phyloP scores from a whole-genome alignment of 2,888 invertebrate genomes.

The Cryptus armator region DNA sequence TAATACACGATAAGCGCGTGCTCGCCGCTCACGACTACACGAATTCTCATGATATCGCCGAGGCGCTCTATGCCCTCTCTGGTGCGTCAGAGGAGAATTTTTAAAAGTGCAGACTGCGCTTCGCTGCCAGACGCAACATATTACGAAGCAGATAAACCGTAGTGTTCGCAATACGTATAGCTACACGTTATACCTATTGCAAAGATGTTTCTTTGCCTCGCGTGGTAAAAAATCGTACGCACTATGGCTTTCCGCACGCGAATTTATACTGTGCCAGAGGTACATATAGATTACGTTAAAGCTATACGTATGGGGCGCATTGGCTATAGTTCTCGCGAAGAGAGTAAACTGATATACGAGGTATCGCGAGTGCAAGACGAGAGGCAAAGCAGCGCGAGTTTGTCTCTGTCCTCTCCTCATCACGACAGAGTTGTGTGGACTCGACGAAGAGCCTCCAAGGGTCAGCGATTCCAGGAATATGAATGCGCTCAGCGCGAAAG shows the following conservation, averaged over 20 bases:
- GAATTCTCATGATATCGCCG: slow-evolving; percentile 59
- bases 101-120: slow-evolving; percentile 28
- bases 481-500: slow-evolving; percentile 36
- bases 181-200: neutral
- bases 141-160: slow-evolving; percentile 44
- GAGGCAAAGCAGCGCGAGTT: neutral
- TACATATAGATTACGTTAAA: slow-evolving; percentile 33
- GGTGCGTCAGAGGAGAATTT: slow-evolving; percentile 32
- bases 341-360: slow-evolving; percentile 57
- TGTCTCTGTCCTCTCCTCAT: slow-evolving; percentile 13
- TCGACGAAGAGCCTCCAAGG: slow-evolving; percentile 27
- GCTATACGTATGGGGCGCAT: neutral
- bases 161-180: slow-evolving; percentile 1
- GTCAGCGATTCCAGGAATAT: slow-evolving; percentile 51
- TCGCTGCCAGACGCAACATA: slow-evolving; percentile 39
- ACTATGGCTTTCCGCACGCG: slow-evolving; percentile 11
- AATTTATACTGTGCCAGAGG: neutral
- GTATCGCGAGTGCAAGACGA: neutral
- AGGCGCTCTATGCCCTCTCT: slow-evolving; percentile 1
- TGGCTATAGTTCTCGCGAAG: slow-evolving; percentile 1
- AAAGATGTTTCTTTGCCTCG: slow-evolving; percentile 9
- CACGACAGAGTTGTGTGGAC: slow-evolving; percentile 16
- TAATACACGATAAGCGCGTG: slow-evolving; percentile 62
- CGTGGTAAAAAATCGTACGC: slow-evolving; percentile 17
- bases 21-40: slow-evolving; percentile 43